These are phyloP conservation scores for Ligdia adustata DNA, from an alignment of 2,888 invertebrate genomes.

Conservation along the genomic window DNA sequence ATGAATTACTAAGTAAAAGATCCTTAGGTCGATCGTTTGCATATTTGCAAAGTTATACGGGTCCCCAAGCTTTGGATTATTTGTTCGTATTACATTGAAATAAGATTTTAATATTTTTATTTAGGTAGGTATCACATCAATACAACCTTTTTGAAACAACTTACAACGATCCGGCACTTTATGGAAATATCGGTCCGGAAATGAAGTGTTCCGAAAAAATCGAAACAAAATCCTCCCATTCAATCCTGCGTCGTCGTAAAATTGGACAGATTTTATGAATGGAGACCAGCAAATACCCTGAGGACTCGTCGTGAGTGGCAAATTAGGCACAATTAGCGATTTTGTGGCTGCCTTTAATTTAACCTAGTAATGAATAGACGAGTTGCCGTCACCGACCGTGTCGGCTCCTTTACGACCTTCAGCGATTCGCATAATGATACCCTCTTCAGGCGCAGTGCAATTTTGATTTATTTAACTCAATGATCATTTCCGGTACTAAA, in stretches of 20 bases:
- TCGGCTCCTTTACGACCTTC: conserved; percentile 57
- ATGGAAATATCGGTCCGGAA: conserved; percentile 20
- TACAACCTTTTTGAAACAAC: too few relatives aligned
- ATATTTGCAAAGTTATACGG: too few relatives aligned
- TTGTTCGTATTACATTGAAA: too few relatives aligned
- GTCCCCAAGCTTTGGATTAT: too few relatives aligned
- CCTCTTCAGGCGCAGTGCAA: conserved; percentile 59
- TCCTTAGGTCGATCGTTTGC: too few relatives aligned
- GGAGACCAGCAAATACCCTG: conserved; percentile 30
- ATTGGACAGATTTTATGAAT: conserved; percentile 35
- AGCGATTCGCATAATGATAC: conserved; percentile 53
- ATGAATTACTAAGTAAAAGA: too few relatives aligned
- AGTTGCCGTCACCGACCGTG: conserved; percentile 37
- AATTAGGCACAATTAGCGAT: conserved; percentile 55
- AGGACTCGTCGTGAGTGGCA: conserved; percentile 32
- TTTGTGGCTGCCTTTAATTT: background rate
- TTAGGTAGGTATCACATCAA: too few relatives aligned
- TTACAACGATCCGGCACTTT: too few relatives aligned
- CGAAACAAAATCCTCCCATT: conserved; percentile 31
- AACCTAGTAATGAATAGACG: conserved; percentile 58
- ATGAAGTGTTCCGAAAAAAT: conserved; percentile 31
- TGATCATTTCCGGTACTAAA: conserved; percentile 76
- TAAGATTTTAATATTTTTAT: too few relatives aligned
- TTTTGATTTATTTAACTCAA: conserved; percentile 78
- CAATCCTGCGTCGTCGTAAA: conserved; percentile 28